A percentile compares a stretch with the other conserved stretches of the same genome.
These are phyloP conservation scores for Dichetophora obliterata DNA, from an alignment of 2,888 invertebrate species.

Conservation along the genomic window DNA sequence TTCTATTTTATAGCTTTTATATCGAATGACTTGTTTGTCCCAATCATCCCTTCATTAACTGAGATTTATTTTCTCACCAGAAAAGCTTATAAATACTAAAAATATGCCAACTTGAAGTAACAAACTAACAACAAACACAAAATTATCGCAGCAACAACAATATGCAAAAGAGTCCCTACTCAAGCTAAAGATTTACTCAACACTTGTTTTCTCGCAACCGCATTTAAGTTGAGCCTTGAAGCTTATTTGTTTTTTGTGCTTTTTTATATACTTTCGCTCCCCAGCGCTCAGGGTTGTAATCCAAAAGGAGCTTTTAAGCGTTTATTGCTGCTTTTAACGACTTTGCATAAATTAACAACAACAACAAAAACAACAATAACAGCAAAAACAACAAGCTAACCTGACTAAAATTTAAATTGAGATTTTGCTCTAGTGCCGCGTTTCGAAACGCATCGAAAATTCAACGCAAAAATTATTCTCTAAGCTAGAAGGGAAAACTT, in stretches of 20 bases:
- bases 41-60: too few relatives aligned
- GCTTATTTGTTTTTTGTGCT: constrained; percentile 12
- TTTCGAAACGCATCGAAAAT: constrained; percentile 1
- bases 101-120: not conserved
- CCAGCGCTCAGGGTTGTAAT: constrained; percentile 7
- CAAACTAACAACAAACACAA: not conserved
- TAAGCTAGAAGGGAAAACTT: constrained; percentile 50
- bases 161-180: not conserved
- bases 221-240: constrained; percentile 5
- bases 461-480: constrained; percentile 7
- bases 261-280: not conserved
- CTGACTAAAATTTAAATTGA: not conserved
- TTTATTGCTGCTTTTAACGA: constrained; percentile 45
- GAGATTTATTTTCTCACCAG: too few relatives aligned
- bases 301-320: constrained; percentile 26
- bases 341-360: constrained; percentile 42
- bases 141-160: not conserved
- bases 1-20: too few relatives aligned
- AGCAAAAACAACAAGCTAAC: constrained; percentile 19
- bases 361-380: too few relatives aligned
- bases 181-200: not conserved
- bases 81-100: too few relatives aligned
- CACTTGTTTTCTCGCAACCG: not conserved
- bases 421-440: constrained; percentile 2
- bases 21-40: too few relatives aligned